Evolutionary conservation across 2,797 vertebrate species (phyloP), one percentile per base, ranked within the genome.

Genomic region (Acanthurus lineatus): DNA sequence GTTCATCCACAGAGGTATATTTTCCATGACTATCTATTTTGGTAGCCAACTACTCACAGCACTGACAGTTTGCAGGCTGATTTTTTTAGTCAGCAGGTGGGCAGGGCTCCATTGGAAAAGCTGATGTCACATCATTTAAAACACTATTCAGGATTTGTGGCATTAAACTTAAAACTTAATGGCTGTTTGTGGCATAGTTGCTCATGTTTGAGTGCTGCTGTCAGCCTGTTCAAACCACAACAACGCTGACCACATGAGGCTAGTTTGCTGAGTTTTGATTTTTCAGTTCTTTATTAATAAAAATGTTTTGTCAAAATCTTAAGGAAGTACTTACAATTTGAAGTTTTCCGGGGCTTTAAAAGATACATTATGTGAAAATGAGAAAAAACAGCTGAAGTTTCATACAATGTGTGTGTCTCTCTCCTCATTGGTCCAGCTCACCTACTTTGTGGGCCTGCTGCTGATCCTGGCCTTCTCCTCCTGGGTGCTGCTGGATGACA

Each of bases 391-490:
- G 11, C 59, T 25, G 25, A 25, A 32, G 28, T 32, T 4, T 4
- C 45, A 12, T 52, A 42, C 10, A 9, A 5, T 16, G 28, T 0
- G 19, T 16, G 9, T 51, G 17, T 42, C 5, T 88, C 3, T 65
- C 59, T 9, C 53, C 9, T 79, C 51, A 20, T 63, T 76, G 3
- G 19, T 87, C 59, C 81, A 99, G 98, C 90, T 98, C 78, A 98
- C 97, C 17, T 99, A 99, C 90, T 97, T 97, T 0, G 4, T 92
- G 25, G 98, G 98, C 19, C 94, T 99, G 64, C 74, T 98, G 89
- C 89, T 97, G 74, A 91, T 97, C 83, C 77, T 99, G 93, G 93
- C 82, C 25, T 99, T 98, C 6, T 96, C 97, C 3, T 96, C 95
- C 80, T 99, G 97, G 97, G 96, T 97, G 81, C 91, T 96, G 6